These are phyloP conservation scores for Xerus inauris DNA, from an alignment of 2,113 vertebrate species.

Conservation along the genomic window DNA sequence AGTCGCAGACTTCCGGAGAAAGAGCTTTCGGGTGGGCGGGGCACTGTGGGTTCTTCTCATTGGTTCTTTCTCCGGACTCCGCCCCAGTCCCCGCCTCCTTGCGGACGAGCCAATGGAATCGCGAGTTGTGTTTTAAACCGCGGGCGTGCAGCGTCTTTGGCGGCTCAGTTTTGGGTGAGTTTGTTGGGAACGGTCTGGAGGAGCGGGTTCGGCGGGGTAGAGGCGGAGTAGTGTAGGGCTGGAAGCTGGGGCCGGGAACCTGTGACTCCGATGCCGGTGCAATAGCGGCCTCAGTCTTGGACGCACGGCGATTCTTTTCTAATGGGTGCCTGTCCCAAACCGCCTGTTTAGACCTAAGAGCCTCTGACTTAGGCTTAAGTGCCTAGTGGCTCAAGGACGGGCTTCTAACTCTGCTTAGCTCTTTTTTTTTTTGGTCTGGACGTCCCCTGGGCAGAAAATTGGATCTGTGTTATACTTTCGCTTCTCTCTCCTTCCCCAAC, in stretches of 20 bases:
- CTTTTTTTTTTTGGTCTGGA: neutral
- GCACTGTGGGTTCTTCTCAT: neutral
- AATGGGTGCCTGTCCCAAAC: neutral
- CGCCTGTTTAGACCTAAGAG: neutral
- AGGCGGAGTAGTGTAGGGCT: neutral
- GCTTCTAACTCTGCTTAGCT: neutral
- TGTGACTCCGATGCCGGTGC: fast-evolving
- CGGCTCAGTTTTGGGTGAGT: fast-evolving
- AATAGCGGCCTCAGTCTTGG: too few relatives aligned
- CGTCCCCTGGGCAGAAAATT: neutral
- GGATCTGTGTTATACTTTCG: neutral
- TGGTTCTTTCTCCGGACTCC: slow-evolving; percentile 38
- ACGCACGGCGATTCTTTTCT: neutral
- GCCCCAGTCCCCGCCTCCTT: neutral
- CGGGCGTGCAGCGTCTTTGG: fast-evolving
- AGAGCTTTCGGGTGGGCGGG: neutral
- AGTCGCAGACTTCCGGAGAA: fast-evolving
- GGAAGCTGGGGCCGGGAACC: neutral
- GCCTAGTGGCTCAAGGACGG: neutral
- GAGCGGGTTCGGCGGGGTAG: fast-evolving
- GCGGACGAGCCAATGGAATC: slow-evolving; percentile 55
- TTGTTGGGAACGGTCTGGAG: fast-evolving
- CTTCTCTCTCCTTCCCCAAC: neutral
- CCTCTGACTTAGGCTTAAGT: neutral
- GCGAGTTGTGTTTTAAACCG: slow-evolving; percentile 70